Base-by-base conservation (phyloP, 2,113 vertebrate genomes). In the Pterocles gutturalis region DNA sequence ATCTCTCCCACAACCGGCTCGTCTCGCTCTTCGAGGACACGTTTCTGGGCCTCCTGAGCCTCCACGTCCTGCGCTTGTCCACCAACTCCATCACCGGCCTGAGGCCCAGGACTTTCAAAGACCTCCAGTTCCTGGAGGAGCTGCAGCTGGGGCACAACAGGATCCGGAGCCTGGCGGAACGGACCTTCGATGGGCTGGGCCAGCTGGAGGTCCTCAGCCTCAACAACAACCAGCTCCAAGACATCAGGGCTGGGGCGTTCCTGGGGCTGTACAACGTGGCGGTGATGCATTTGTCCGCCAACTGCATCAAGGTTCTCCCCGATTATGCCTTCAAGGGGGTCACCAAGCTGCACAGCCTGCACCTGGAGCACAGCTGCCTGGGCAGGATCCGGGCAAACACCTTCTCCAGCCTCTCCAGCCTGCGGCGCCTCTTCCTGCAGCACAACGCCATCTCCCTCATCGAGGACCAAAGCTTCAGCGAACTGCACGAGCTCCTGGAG, bases 61-160 rank as follows among this genome's bases (percentile, higher is more conserved):
- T 99, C 71, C 99, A 99, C 0, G 99, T 99, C 5, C 98, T 99
- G 61, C 99, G 99, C 29, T 93, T 99, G 19, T 98, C 99, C 21
- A 99, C 99, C 98, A 99, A 99, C 17, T 98, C 98, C 34, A 98
- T 99, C 14, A 26, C 66, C 13, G 72, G 96, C 84, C 97, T 99
- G 38, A 97, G 98, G 79, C 98, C 99, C 15, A 98, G 98, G 77
- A 99, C 99, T 15, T 99, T 99, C 96, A 98, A 98, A 62, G 99
- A 99, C 78, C 97, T 99, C 26, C 99, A 99, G 86, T 99, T 99
- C 86, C 97, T 99, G 80, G 99, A 99, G 90, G 99, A 99, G 93
- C 98, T 99, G 76, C 98, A 98, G 86, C 98, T 99, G 3, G 98
- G 98, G 57, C 97, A 99, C 98, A 99, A 99, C 97, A 98, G 95